Conservation (phyloP, 2,888 invertebrate genomes). For the Eremobia ochroleuca region DNA sequence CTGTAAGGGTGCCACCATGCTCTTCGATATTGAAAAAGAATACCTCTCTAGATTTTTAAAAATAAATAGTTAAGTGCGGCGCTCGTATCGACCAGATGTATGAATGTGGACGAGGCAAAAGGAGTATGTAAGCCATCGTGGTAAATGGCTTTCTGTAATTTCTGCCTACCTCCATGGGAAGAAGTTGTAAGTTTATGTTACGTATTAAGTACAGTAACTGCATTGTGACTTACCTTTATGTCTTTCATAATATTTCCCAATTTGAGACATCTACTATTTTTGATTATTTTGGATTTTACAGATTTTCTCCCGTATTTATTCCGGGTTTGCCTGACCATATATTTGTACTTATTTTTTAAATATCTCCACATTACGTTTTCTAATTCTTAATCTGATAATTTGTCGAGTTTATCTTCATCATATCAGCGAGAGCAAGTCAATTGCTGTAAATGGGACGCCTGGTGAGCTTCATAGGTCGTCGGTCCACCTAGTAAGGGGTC, state of each 20-base stretch:
- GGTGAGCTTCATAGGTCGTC: neutral
- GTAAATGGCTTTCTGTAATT: neutral
- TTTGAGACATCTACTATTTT: neutral
- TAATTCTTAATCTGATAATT: no score
- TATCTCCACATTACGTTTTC: neutral
- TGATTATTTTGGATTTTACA: neutral
- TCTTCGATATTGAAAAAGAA: constrained; percentile 11
- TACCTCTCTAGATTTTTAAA: neutral
- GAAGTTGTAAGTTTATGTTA: neutral
- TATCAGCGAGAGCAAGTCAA: neutral
- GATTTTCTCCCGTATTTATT: neutral
- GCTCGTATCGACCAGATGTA: neutral
- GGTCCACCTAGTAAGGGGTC: neutral
- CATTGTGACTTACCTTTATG: neutral
- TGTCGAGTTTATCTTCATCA: neutral
- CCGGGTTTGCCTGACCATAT: neutral
- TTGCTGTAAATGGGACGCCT: neutral
- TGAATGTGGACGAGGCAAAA: neutral
- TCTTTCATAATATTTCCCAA: neutral
- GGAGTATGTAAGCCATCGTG: neutral
- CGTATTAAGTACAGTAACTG: neutral
- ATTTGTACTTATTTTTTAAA: neutral
- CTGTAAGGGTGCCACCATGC: constrained; percentile 5
- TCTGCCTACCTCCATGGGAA: neutral
- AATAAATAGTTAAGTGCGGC: neutral